Evolutionary conservation across 2,113 vertebrate species (phyloP).

Genomic region (Prunella fulvescens): DNA sequence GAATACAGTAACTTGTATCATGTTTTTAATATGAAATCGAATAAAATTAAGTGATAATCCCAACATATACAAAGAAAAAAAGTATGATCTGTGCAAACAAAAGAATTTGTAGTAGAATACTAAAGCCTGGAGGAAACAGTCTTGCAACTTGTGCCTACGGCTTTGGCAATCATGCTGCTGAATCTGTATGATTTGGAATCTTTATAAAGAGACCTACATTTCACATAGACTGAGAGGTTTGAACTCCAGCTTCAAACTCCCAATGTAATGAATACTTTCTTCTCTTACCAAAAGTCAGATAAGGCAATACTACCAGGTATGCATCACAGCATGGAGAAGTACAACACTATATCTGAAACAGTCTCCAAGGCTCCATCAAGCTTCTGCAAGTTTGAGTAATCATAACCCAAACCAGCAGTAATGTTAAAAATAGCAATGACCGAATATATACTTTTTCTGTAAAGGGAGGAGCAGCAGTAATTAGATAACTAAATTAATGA

Average conservation of each 20-base stretch:
- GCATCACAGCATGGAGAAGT: neutral
- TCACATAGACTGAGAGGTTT: neutral
- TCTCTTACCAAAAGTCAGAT: neutral
- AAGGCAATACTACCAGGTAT: neutral
- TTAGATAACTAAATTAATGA: neutral
- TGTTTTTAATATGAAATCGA: neutral
- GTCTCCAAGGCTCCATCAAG: neutral
- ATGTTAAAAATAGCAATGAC: neutral
- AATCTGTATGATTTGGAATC: neutral
- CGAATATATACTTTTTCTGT: neutral
- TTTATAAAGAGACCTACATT: neutral
- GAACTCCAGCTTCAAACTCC: neutral
- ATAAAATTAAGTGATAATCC: neutral
- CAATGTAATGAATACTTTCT: neutral
- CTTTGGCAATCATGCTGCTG: accelerated
- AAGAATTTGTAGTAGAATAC: neutral
- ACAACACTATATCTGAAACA: neutral
- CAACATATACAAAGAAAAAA: neutral
- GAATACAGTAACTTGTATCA: neutral
- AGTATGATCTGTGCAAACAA: neutral
- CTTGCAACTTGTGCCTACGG: neutral
- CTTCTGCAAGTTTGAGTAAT: neutral
- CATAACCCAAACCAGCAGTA: neutral
- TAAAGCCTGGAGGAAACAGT: neutral
- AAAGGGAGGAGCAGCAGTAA: neutral